A percentile compares a stretch with the other conserved stretches of the same genome.
These are phyloP conservation scores for Micronisus gabar DNA, from an alignment of 2,113 vertebrate species.

Conservation along the genomic window DNA sequence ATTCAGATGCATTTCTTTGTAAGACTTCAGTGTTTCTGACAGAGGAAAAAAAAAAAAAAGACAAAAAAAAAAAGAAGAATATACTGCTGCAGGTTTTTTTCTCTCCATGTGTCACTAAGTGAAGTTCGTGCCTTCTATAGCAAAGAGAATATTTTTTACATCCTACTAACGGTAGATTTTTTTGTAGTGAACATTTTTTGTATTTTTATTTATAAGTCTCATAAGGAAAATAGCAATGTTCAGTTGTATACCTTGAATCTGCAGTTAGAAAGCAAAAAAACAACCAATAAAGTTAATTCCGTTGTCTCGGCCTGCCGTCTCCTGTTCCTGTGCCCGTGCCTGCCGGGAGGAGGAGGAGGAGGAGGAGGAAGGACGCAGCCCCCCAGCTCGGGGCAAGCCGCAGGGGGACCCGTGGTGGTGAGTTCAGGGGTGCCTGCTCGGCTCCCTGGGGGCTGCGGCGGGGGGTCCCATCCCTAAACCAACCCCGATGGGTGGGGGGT, in stretches of 20 bases:
- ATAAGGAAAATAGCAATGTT: constrained; percentile 95
- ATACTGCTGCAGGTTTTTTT: constrained; percentile 99
- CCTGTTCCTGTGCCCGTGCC: not conserved
- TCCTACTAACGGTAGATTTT: constrained; percentile 98
- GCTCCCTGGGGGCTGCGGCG: fast-evolving
- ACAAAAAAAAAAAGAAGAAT: constrained; percentile 51
- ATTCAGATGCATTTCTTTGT: constrained; percentile 93
- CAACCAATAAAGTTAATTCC: constrained; percentile 86
- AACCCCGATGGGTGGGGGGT: fast-evolving
- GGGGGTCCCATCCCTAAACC: not conserved
- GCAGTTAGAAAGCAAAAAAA: constrained; percentile 85
- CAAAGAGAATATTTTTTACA: constrained; percentile 97
- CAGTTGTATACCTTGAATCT: constrained; percentile 98
- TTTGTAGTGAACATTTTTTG: constrained; percentile 97
- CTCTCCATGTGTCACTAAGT: constrained; percentile 99
- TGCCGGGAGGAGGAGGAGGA: not conserved
- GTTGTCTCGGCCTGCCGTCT: constrained; percentile 69
- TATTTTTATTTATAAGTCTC: constrained; percentile 99
- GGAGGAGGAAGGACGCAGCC: not conserved
- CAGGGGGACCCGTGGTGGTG: not conserved
- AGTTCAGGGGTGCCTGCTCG: not conserved
- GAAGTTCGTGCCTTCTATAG: constrained; percentile 99
- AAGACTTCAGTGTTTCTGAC: constrained; percentile 96
- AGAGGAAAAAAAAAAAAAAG: constrained; percentile 72
- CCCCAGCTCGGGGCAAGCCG: not conserved